Evolutionary conservation across 2,888 invertebrate genomes (phyloP).

Genomic region (Apodemia duryi): DNA sequence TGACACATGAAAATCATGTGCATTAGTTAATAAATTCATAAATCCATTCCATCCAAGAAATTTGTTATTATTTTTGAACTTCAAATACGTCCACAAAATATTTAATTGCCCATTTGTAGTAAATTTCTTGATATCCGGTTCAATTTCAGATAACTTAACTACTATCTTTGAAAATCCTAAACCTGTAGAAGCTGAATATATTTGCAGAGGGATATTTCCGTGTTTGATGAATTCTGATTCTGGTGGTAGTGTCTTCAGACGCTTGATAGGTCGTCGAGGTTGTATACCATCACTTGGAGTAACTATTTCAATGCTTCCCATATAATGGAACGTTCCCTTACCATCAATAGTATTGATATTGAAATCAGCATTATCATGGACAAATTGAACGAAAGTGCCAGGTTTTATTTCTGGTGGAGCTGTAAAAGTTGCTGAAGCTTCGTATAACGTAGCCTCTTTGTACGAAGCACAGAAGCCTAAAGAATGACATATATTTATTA

Average conservation of each 20-base stretch:
- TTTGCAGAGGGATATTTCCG: constrained; percentile 4
- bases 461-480: background rate
- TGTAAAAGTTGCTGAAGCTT: background rate
- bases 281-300: background rate
- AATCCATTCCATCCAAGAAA: too few species aligned
- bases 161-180: constrained; percentile 19
- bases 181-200: constrained; percentile 14
- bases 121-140: constrained; percentile 23
- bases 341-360: background rate
- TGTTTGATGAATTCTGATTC: constrained; percentile 15
- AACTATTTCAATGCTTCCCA: background rate
- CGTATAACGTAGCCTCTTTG: background rate
- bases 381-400: background rate
- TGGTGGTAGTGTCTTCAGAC: constrained; percentile 23
- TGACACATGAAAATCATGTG: background rate
- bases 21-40: too few species aligned
- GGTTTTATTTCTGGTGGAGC: background rate
- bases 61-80: too few species aligned
- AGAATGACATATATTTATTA: background rate
- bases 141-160: constrained; percentile 19
- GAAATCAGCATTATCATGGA: background rate
- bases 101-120: constrained; percentile 22
- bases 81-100: constrained; percentile 6
- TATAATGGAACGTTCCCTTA: background rate
- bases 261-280: constrained; percentile 22